These are phyloP conservation scores for Xanthorhoe spadicearia DNA, from an alignment of 2,888 invertebrate genomes.

Conservation along the genomic window DNA sequence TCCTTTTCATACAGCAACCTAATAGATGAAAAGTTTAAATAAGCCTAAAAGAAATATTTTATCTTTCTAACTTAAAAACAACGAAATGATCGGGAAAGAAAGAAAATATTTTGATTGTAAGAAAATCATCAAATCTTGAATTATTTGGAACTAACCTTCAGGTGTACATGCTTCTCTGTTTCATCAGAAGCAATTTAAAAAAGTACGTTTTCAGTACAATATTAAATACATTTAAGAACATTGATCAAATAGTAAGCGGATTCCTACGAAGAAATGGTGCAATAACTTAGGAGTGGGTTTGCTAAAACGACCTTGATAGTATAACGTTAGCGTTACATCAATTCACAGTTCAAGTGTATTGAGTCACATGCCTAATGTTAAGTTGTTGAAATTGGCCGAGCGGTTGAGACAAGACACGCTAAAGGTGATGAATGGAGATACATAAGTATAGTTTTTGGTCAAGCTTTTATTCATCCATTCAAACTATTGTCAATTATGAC, in stretches of 20 bases:
- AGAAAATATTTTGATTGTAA: no score
- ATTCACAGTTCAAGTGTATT: conserved; percentile 27
- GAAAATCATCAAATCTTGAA: no score
- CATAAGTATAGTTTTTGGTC: neutral
- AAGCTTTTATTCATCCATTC: neutral
- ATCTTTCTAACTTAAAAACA: no score
- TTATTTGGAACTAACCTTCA: no score
- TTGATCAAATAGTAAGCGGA: conserved; percentile 13
- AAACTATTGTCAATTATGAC: neutral
- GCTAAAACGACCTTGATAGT: conserved; percentile 39
- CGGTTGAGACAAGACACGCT: neutral
- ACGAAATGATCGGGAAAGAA: no score
- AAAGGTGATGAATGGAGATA: neutral
- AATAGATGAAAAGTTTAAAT: neutral
- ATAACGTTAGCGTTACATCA: conserved; percentile 37
- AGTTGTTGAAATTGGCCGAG: neutral
- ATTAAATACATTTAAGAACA: no score
- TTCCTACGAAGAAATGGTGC: conserved; percentile 27
- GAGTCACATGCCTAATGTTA: conserved; percentile 9
- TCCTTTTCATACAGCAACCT: conserved; percentile 22
- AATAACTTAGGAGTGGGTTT: conserved; percentile 39
- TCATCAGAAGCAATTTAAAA: no score
- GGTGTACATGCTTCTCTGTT: no score
- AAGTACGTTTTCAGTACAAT: no score
- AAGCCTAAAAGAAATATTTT: neutral